Base-by-base conservation (phyloP, 2,888 invertebrate species). In the Pegoplata infirma region DNA sequence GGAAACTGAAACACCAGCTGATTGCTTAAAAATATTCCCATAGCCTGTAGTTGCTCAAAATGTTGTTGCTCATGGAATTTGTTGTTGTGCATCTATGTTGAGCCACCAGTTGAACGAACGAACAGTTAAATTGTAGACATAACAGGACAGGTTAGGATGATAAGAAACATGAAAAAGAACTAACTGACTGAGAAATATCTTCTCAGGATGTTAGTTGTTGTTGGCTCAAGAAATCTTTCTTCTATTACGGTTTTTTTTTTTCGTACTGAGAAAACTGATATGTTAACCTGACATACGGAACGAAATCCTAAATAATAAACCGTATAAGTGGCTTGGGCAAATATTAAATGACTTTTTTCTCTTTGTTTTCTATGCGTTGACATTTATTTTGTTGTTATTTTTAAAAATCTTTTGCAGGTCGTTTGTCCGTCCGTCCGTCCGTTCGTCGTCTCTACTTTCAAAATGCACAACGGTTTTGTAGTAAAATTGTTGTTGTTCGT, bases 211-310 rank as follows among this genome's bases (percentile, higher is more conserved):
- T 32, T 46, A 40, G 44, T 75, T 79, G 79, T 75, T 79, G 79
- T 75, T 79, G 78, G 32, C 47, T n/a, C n/a, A 47, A 53, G 25
- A 19, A 66, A 59, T 55, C 53, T 68, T 46, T 36, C 28, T 16
- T 16, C 16, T 36, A 16, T 19, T 49, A 25, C 32, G 58, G 47
- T n/a, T n/a, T n/a, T n/a, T n/a, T n/a, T n/a, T n/a, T n/a, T 66
- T 46, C 44, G 55, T 36, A 76, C 19, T 14, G 59, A 36, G 73
- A 76, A 76, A 80, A 80, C 80, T 61, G 81, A 81, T 80, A 80
- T 80, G 80, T 81, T 71, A 80, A 78, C 76, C 80, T 78, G 76
- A 81, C 73, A 75, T 73, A 78, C 78, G 81, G 69, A 81, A 81
- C 77, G 69, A 77, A 81, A 76, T 77, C 72, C 46, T 32, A 25